Conservation (phyloP, 2,113 vertebrate genomes). For the Eonycteris spelaea region DNA sequence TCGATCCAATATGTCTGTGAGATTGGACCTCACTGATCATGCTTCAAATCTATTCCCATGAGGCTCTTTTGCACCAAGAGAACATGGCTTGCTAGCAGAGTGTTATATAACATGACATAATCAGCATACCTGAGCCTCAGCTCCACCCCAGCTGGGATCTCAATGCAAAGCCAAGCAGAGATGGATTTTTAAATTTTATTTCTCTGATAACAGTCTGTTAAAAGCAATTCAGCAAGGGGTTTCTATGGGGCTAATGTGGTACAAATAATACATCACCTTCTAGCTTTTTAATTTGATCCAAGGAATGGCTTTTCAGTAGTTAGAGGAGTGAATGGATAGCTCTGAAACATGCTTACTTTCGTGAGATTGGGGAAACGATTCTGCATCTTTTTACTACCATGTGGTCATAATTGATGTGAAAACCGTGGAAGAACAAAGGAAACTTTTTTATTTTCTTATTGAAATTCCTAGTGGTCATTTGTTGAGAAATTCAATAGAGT, state of each 20-base stretch:
- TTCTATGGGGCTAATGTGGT: neutral
- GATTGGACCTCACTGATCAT: neutral
- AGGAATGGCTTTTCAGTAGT: neutral
- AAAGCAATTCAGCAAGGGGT: neutral
- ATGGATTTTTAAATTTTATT: constrained; percentile 10
- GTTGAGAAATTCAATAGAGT: constrained; percentile 39
- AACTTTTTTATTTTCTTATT: constrained; percentile 23
- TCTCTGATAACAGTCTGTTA: constrained; percentile 14
- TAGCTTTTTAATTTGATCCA: neutral
- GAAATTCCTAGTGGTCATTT: constrained; percentile 1
- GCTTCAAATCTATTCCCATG: neutral
- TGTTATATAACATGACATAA: neutral
- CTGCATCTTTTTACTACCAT: neutral
- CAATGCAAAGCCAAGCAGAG: neutral
- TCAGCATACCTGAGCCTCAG: neutral
- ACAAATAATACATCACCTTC: neutral
- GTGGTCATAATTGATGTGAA: neutral
- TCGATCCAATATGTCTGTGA: neutral
- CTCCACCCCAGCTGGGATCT: neutral
- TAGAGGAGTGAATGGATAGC: neutral
- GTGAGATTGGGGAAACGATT: neutral
- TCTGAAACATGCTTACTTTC: neutral
- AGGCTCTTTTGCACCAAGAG: neutral
- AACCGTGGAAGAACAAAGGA: neutral
- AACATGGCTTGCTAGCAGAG: neutral